Percentiles rank a stretch among this genome's conserved stretches.
These are phyloP conservation scores for Nebria brevicollis DNA, from an alignment of 2,888 invertebrate species.

Conservation along the genomic window DNA sequence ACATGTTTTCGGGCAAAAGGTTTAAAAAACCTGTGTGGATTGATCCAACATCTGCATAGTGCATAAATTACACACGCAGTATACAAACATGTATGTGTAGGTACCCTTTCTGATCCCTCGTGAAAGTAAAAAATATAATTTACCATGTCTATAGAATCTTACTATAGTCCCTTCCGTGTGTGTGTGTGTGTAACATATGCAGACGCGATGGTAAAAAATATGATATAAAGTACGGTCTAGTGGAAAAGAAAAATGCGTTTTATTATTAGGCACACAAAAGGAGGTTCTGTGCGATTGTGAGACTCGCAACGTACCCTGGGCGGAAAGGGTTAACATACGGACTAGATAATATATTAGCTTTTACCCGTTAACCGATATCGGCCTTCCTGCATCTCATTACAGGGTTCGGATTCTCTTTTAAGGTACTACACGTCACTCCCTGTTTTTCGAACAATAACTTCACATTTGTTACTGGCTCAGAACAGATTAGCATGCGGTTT, in stretches of 20 bases:
- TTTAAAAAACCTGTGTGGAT: neutral
- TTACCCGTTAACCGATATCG: slow-evolving; percentile 21
- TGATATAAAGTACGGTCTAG: slow-evolving; percentile 65
- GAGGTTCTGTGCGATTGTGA: slow-evolving; percentile 51
- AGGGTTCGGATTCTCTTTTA: neutral
- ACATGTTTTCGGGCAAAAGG: neutral
- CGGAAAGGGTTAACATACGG: slow-evolving; percentile 52
- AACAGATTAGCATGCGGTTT: slow-evolving; percentile 4
- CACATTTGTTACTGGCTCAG: neutral
- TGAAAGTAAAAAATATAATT: slow-evolving; percentile 56
- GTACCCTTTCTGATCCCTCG: slow-evolving; percentile 50
- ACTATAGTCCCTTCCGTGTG: slow-evolving; percentile 46
- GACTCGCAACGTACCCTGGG: slow-evolving; percentile 49
- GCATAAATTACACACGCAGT: slow-evolving; percentile 56
- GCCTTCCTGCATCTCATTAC: slow-evolving; percentile 48
- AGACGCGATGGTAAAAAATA: slow-evolving; percentile 57
- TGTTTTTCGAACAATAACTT: neutral
- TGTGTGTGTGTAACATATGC: slow-evolving; percentile 52
- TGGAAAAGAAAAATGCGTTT: slow-evolving; percentile 65
- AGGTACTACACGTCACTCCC: neutral
- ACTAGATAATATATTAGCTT: slow-evolving; percentile 50
- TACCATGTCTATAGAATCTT: slow-evolving; percentile 58
- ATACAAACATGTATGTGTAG: slow-evolving; percentile 33
- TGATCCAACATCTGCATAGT: slow-evolving; percentile 56
- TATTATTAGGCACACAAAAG: slow-evolving; percentile 62